A percentile compares a stretch with the other conserved stretches of the same genome.
These are phyloP conservation scores for Chymomyza amoena DNA, from an alignment of 2,888 invertebrate species.

Conservation along the genomic window DNA sequence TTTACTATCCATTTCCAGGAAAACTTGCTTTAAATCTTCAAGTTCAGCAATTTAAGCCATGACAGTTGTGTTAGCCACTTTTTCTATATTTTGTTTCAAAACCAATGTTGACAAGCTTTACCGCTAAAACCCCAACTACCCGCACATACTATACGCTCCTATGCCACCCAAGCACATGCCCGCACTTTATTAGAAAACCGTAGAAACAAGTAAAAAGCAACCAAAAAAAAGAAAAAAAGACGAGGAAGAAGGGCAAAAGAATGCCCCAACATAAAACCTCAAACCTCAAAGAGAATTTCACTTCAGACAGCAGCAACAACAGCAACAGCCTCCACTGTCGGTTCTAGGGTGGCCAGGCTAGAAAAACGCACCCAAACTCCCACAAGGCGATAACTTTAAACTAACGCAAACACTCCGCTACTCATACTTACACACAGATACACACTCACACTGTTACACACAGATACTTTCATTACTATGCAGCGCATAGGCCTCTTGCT, in stretches of 20 bases:
- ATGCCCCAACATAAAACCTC: constrained; percentile 53
- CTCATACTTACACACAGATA: constrained; percentile 2
- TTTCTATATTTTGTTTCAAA: not conserved
- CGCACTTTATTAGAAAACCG: constrained; percentile 57
- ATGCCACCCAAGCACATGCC: constrained; percentile 27
- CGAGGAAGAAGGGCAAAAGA: not conserved
- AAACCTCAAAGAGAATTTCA: constrained; percentile 32
- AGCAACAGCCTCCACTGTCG: not conserved
- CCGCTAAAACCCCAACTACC: not conserved
- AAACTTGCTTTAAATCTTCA: not conserved
- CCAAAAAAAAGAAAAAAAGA: constrained; percentile 3
- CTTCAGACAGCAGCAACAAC: not conserved
- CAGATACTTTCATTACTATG: constrained; percentile 52
- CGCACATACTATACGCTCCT: not conserved
- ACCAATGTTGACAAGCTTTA: not conserved
- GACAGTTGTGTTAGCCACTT: not conserved
- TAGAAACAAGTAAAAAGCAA: constrained; percentile 20
- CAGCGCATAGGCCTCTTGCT: constrained; percentile 37
- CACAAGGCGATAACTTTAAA: constrained; percentile 48
- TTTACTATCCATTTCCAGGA: not conserved
- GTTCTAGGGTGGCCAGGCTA: not conserved
- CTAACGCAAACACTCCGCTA: constrained; percentile 33
- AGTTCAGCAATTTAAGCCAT: not conserved
- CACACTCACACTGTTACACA: constrained; percentile 10
- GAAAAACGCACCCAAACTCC: not conserved